These are phyloP conservation scores for Orientallactaga bullata DNA, from an alignment of 2,113 vertebrate species.

Conservation along the genomic window DNA sequence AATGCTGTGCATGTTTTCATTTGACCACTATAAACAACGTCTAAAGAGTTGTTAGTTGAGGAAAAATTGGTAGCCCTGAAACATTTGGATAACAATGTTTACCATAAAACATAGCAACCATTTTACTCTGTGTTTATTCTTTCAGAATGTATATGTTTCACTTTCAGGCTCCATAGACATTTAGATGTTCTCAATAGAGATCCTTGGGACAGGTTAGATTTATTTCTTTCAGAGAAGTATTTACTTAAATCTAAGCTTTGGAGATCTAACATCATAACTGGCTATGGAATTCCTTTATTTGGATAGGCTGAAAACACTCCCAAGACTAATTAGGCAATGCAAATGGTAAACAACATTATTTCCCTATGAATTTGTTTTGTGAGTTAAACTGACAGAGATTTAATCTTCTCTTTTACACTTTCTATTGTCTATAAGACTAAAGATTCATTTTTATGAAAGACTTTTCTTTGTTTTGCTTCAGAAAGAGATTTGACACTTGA, in stretches of 20 bases:
- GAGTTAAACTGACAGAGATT: constrained; percentile 84
- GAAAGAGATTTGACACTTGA: constrained; percentile 63
- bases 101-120: constrained; percentile 34
- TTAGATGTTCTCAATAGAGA: constrained; percentile 24
- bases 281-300: constrained; percentile 73
- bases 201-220: constrained; percentile 57
- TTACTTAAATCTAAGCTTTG: constrained; percentile 48
- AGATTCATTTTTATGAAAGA: constrained; percentile 64
- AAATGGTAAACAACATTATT: constrained; percentile 78
- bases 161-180: constrained; percentile 22
- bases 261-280: constrained; percentile 43
- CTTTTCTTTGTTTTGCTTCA: constrained; percentile 71
- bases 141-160: constrained; percentile 43
- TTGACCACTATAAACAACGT: constrained; percentile 42
- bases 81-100: constrained; percentile 17
- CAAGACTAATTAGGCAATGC: constrained; percentile 83
- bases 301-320: constrained; percentile 65
- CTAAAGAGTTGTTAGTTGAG: constrained; percentile 61
- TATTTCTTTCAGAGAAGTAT: constrained; percentile 43
- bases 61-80: constrained; percentile 42
- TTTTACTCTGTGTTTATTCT: not conserved
- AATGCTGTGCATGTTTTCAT: not conserved
- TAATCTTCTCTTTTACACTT: constrained; percentile 73
- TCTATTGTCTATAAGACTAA: constrained; percentile 80
- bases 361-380: constrained; percentile 79